Evolutionary conservation across 1,140 invertebrate genomes (phyloP).

Genomic region (Drosophila ambigua): DNA sequence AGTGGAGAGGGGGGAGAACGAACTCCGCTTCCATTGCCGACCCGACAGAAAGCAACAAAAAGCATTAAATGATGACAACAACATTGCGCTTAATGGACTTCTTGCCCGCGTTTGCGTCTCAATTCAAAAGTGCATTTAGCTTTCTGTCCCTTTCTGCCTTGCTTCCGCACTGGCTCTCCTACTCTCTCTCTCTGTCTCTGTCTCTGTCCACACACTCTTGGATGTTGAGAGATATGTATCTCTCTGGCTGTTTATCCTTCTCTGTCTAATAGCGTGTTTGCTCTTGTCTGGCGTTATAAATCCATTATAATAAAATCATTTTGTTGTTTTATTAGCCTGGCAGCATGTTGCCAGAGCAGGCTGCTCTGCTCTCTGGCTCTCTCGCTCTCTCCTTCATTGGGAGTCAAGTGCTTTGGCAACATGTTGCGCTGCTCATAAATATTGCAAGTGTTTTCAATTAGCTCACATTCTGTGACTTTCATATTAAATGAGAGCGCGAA

Average conservation of each 20-base stretch:
- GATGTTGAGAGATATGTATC: neutral
- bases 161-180: constrained; percentile 7
- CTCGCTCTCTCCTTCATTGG: neutral
- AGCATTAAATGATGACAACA: constrained; percentile 82
- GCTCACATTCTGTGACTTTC: constrained; percentile 82
- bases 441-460: constrained; percentile 84
- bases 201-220: neutral
- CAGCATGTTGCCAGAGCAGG: constrained; percentile 70
- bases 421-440: constrained; percentile 78
- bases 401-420: constrained; percentile 79
- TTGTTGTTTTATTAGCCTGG: constrained; percentile 81
- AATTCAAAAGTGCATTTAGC: constrained; percentile 73
- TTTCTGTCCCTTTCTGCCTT: constrained; percentile 7
- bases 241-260: constrained; percentile 11
- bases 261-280: constrained; percentile 59
- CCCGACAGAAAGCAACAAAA: constrained; percentile 66
- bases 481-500: constrained; percentile 76
- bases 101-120: constrained; percentile 63
- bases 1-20: neutral
- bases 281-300: constrained; percentile 80
- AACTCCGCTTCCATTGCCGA: constrained; percentile 27
- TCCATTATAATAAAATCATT: constrained; percentile 84
- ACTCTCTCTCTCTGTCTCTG: constrained; percentile 5
- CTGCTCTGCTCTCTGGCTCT: neutral
- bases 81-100: constrained; percentile 81